Evolutionary conservation across 92 coral and sea anemone species (phyloP).

Genomic region (Epizoanthus illoricatus): DNA sequence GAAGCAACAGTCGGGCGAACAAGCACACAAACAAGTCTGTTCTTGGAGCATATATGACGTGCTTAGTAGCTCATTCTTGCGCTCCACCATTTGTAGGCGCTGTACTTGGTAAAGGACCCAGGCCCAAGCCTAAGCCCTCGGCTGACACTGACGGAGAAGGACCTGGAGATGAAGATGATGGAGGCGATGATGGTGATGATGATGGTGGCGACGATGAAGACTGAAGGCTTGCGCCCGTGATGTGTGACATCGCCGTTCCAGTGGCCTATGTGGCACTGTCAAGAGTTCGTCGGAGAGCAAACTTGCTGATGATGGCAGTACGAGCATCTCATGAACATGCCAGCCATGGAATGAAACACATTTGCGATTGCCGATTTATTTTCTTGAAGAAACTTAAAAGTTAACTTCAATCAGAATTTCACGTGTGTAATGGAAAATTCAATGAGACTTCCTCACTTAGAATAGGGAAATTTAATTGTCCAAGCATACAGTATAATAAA

Average conservation of each 20-base stretch:
- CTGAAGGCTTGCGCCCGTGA: background rate
- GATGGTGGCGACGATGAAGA: conserved; percentile 54
- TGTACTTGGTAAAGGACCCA: conserved; percentile 47
- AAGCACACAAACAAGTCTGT: conserved; percentile 16
- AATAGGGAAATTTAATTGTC: too few species aligned
- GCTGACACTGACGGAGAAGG: conserved; percentile 66
- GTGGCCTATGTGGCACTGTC: too few species aligned
- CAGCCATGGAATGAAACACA: too few species aligned
- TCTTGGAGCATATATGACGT: conserved; percentile 16
- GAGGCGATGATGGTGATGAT: conserved; percentile 50
- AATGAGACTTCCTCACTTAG: too few species aligned
- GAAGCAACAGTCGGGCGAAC: background rate
- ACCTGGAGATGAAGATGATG: conserved; percentile 49
- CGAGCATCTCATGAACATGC: too few species aligned
- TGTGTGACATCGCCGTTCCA: background rate
- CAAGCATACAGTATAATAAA: too few species aligned
- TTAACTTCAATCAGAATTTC: too few species aligned
- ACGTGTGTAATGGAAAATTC: too few species aligned
- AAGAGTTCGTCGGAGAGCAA: too few species aligned
- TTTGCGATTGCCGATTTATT: too few species aligned
- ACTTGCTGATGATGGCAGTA: too few species aligned
- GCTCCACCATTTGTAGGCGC: background rate
- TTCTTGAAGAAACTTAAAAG: too few species aligned
- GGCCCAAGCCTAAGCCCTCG: conserved; percentile 50
- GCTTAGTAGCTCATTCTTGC: conserved; percentile 13